Evolutionary conservation across 1,140 invertebrate species (phyloP).

Genomic region (Meloidogyne floridensis): DNA sequence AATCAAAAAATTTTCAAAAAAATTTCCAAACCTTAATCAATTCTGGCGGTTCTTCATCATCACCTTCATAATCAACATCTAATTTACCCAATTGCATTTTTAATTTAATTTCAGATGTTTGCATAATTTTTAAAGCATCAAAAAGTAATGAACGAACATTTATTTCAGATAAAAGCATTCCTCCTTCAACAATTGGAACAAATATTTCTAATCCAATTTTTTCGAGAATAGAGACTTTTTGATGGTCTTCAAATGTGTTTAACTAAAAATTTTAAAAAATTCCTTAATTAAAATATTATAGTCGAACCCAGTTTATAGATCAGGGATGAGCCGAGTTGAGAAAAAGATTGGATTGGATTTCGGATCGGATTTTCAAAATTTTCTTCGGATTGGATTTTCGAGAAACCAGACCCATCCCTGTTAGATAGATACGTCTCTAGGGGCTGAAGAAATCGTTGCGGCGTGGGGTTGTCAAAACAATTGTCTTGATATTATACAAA

Average conservation of each 20-base stretch:
- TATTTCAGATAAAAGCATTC: conserved; percentile 23
- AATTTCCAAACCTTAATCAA: conserved; percentile 33
- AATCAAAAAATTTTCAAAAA: background rate
- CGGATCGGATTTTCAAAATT: too few relatives aligned
- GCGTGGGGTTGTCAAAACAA: too few relatives aligned
- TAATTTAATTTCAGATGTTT: conserved; percentile 40
- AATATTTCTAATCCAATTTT: conserved; percentile 48
- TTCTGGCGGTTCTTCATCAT: conserved; percentile 51
- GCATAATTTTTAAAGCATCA: conserved; percentile 45
- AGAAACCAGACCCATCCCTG: too few relatives aligned
- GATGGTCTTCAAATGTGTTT: conserved; percentile 42
- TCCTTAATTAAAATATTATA: background rate
- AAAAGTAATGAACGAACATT: conserved; percentile 39
- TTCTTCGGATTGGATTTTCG: too few relatives aligned
- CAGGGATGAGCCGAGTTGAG: too few relatives aligned
- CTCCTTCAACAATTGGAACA: conserved; percentile 39
- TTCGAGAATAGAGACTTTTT: conserved; percentile 39
- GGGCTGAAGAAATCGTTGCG: too few relatives aligned
- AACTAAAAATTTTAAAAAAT: conserved; percentile 35
- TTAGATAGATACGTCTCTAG: too few relatives aligned
- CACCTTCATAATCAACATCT: conserved; percentile 39
- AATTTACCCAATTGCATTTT: conserved; percentile 45
- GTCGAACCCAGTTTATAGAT: too few relatives aligned
- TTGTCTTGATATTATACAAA: too few relatives aligned
- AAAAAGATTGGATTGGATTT: too few relatives aligned